phyloP scores from a whole-genome alignment of 1,140 invertebrate genomes.

The Episyrphus balteatus region DNA sequence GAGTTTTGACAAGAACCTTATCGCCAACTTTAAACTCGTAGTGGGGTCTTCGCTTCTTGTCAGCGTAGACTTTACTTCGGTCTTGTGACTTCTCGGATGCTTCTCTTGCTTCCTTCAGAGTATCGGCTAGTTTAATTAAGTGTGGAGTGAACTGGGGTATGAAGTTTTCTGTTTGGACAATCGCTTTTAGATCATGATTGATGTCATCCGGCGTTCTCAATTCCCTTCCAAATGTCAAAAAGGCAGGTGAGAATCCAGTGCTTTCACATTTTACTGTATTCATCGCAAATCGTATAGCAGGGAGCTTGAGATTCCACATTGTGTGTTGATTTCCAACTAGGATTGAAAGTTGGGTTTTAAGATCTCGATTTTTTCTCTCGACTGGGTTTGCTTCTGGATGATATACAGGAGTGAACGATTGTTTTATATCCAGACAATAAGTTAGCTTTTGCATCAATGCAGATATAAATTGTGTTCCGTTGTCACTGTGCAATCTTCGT shows the following conservation, averaged over 20 bases:
- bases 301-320: constrained; percentile 27
- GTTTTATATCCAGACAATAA: constrained; percentile 16
- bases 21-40: too few relatives aligned
- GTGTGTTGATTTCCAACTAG: constrained; percentile 25
- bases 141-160: constrained; percentile 23
- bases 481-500: constrained; percentile 25
- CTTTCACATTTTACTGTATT: constrained; percentile 30
- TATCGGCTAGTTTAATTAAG: constrained; percentile 9
- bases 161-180: constrained; percentile 22
- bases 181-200: constrained; percentile 13
- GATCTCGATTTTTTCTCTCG: constrained; percentile 26
- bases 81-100: too few relatives aligned
- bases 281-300: constrained; percentile 31
- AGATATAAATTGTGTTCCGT: constrained; percentile 29
- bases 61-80: too few relatives aligned
- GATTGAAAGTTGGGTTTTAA: constrained; percentile 30
- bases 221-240: too few relatives aligned
- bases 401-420: constrained; percentile 23
- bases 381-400: constrained; percentile 33
- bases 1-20: too few relatives aligned
- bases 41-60: too few relatives aligned
- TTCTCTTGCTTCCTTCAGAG: neutral
- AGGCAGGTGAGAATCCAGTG: constrained; percentile 34
- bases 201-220: constrained; percentile 11
- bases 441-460: constrained; percentile 5